Conservation (phyloP, 2,888 invertebrate species). For the Malachius bipustulatus region DNA sequence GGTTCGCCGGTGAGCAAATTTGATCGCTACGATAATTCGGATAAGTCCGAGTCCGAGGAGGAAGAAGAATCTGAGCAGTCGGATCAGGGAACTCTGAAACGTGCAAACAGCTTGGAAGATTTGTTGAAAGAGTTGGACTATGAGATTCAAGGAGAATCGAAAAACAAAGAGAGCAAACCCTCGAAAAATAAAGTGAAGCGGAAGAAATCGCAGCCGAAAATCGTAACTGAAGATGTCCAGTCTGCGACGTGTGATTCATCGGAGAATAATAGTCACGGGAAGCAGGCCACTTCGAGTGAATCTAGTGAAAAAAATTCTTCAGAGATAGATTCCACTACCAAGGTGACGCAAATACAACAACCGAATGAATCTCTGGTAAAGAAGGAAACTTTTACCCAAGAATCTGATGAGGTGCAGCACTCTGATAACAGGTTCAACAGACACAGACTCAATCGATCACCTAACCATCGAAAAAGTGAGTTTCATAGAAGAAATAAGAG, state of each 20-base stretch:
- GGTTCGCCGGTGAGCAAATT: constrained; percentile 35
- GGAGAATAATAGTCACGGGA: constrained; percentile 8
- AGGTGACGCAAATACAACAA: neutral
- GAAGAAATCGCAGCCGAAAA: constrained; percentile 8
- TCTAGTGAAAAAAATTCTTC: neutral
- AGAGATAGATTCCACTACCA: neutral
- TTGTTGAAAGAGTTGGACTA: constrained; percentile 42
- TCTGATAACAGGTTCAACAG: neutral
- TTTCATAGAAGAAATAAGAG: neutral
- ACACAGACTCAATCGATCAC: neutral
- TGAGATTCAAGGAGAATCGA: constrained; percentile 34
- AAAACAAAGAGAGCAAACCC: constrained; percentile 16
- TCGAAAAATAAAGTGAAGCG: constrained; percentile 18
- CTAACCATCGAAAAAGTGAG: neutral
- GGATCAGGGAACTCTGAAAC: constrained; percentile 32
- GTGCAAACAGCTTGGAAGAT: constrained; percentile 40
- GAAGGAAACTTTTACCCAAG: neutral
- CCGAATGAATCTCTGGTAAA: neutral
- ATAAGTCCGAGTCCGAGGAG: constrained; percentile 34
- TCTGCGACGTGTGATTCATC: constrained; percentile 3
- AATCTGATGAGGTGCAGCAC: neutral
- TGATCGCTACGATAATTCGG: constrained; percentile 39
- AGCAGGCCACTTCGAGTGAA: neutral
- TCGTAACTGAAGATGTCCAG: neutral
- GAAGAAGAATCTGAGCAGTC: constrained; percentile 31